A percentile compares a stretch with the other conserved stretches of the same genome.
phyloP scores from a whole-genome alignment of 2,888 invertebrate genomes.

The Ceriagrion tenellum region DNA sequence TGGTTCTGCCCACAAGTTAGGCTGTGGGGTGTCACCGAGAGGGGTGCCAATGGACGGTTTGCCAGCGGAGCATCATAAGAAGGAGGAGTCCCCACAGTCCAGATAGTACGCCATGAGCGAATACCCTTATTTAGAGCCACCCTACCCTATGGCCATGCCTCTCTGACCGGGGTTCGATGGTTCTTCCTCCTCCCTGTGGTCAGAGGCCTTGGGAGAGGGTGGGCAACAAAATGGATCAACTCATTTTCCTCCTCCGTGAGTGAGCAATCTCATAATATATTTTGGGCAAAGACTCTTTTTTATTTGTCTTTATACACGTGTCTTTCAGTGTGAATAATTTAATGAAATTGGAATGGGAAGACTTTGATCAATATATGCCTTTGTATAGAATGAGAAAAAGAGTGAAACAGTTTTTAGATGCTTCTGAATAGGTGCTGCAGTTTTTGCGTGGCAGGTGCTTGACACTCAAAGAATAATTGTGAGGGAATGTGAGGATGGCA shows the following conservation, averaged over 20 bases:
- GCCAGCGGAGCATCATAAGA: conserved; percentile 59
- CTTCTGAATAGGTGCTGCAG: conserved; percentile 63
- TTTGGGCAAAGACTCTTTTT: conserved; percentile 69
- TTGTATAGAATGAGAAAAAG: conserved; percentile 57
- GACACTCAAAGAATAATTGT: conserved; percentile 43
- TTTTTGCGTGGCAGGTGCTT: conserved; percentile 64
- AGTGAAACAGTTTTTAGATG: conserved; percentile 68
- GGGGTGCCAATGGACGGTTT: conserved; percentile 48
- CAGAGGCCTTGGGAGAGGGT: conserved; percentile 48
- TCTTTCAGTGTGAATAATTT: conserved; percentile 71
- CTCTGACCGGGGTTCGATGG: conserved; percentile 30
- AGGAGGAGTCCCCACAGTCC: conserved; percentile 67
- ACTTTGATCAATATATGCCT: conserved; percentile 46
- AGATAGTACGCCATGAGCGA: conserved; percentile 67
- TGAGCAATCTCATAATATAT: conserved; percentile 70
- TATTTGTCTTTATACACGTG: conserved; percentile 69
- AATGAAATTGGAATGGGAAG: conserved; percentile 67
- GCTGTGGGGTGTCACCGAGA: conserved; percentile 56
- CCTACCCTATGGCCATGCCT: conserved; percentile 58
- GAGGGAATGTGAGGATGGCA: conserved; percentile 45
- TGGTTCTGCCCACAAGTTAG: conserved; percentile 47
- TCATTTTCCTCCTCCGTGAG: conserved; percentile 68
- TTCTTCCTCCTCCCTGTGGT: background rate
- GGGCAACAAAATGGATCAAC: conserved; percentile 38
- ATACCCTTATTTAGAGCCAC: conserved; percentile 33